These are phyloP conservation scores for Epizoanthus rinbou DNA, from an alignment of 92 coral and sea anemone species.

Conservation along the genomic window DNA sequence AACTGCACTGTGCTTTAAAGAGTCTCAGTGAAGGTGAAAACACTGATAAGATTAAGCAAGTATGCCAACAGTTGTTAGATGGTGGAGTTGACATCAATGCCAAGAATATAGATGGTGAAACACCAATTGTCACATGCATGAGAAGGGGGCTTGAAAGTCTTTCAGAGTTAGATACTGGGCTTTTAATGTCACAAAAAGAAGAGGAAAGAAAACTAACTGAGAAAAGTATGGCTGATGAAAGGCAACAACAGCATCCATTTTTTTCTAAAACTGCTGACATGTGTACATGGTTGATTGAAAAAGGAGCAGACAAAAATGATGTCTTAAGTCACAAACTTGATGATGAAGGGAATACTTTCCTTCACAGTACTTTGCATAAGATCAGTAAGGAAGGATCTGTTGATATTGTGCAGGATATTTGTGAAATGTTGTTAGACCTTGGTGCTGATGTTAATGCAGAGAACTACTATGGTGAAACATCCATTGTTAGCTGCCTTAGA, in stretches of 20 bases:
- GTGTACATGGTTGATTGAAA: neutral
- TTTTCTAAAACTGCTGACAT: neutral
- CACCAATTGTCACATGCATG: conserved; percentile 1
- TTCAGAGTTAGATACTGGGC: too few species aligned
- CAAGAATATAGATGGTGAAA: neutral
- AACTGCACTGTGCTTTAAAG: neutral
- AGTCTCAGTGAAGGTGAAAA: neutral
- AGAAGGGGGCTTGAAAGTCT: neutral
- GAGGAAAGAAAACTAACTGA: too few species aligned
- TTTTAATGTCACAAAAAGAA: too few species aligned
- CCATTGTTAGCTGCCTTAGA: conserved; percentile 16
- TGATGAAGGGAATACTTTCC: neutral
- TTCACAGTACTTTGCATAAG: neutral
- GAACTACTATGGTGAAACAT: neutral
- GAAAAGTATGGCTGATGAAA: too few species aligned
- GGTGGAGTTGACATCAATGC: neutral
- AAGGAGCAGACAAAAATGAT: neutral
- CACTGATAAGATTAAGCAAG: neutral
- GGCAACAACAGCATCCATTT: too few species aligned
- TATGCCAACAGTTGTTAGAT: neutral
- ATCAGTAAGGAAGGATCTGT: neutral
- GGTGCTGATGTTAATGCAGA: conserved; percentile 7
- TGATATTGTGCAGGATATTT: neutral
- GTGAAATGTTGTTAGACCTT: conserved; percentile 2
- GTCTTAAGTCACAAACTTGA: neutral